Percentiles rank a stretch among this genome's conserved stretches.
phyloP scores from a whole-genome alignment of 2,888 invertebrate species.

The Morpho deidamia region DNA sequence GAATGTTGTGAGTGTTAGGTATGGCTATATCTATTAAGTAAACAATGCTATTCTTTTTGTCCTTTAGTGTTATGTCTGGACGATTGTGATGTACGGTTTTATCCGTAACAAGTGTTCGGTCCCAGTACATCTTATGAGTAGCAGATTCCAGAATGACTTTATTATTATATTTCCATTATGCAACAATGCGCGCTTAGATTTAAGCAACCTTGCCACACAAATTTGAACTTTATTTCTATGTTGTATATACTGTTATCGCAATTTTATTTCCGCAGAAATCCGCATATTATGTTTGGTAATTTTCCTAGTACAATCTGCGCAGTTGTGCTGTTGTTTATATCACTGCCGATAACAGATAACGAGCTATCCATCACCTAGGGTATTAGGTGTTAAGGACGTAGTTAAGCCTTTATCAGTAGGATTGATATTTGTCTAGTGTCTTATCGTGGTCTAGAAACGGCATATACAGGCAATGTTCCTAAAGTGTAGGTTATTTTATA shows the following conservation, averaged over 20 bases:
- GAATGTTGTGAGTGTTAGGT: too few relatives aligned
- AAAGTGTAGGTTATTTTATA: neutral
- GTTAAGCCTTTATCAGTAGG: neutral
- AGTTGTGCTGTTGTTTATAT: neutral
- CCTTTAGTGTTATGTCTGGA: too few relatives aligned
- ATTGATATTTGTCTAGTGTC: too few relatives aligned
- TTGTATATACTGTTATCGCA: neutral
- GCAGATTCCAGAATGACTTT: too few relatives aligned
- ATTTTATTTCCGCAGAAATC: slow-evolving; percentile 1
- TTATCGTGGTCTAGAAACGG: too few relatives aligned
- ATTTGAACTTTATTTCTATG: too few relatives aligned
- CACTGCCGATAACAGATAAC: neutral
- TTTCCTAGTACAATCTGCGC: slow-evolving; percentile 13
- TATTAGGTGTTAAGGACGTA: neutral
- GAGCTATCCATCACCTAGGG: neutral
- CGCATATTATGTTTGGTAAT: slow-evolving; percentile 12
- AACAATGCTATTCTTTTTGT: too few relatives aligned
- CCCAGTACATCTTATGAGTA: too few relatives aligned
- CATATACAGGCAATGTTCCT: too few relatives aligned
- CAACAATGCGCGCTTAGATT: neutral
- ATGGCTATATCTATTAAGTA: too few relatives aligned
- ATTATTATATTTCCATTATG: neutral
- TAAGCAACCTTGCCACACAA: neutral
- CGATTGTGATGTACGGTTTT: too few relatives aligned
- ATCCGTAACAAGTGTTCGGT: too few relatives aligned